Evolutionary conservation across 2,888 invertebrate species (phyloP), one percentile per base, ranked within the genome.

Genomic region (Nomada hirtipes): DNA sequence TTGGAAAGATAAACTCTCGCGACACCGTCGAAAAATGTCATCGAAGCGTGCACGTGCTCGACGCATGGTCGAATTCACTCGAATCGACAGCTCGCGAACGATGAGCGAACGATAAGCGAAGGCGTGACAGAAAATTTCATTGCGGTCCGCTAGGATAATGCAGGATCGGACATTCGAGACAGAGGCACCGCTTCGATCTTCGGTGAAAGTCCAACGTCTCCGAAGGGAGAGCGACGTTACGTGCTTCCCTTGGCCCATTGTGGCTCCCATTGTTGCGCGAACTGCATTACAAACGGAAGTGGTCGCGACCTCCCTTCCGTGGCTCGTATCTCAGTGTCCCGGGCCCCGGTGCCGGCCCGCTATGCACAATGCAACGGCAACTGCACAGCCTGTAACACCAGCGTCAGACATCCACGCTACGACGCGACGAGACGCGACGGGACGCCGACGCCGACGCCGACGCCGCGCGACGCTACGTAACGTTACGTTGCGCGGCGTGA

Each of bases 281-380:
- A 93, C 93, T 93, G 92, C 92, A 93, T 93, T 93, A 92, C 93
- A 93, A 91, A 89, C 92, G 93, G 93, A 93, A 93, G 93, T 92
- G 91, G 91, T 91, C 90, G 90, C 93, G 90, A 91, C 90, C 92
- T 92, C 90, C 91, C 93, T 93, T 93, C 93, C 93, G 92, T 90
- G 86, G 88, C 90, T 91, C 93, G 91, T 93, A 93, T 93, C 92
- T 93, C 92, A 93, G 91, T 92, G 93, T 93, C 93, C 90, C 91
- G 90, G 91, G 88, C 75, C 82, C 76, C 75, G 82, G 72, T 76
- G 77, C 87, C 79, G 74, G 76, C 36, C 36, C 20, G 53, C 80
- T 80, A 68, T 79, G 77, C 73, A 82, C 86, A 87, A 87, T 86
- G 80, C 81, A 80, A 79, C 79, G 74, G 80, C 86, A 74, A 76